Percentiles rank a stretch among this genome's conserved stretches.
phyloP scores from a whole-genome alignment of 2,888 invertebrate species.

The Amphiduros pacificus region DNA sequence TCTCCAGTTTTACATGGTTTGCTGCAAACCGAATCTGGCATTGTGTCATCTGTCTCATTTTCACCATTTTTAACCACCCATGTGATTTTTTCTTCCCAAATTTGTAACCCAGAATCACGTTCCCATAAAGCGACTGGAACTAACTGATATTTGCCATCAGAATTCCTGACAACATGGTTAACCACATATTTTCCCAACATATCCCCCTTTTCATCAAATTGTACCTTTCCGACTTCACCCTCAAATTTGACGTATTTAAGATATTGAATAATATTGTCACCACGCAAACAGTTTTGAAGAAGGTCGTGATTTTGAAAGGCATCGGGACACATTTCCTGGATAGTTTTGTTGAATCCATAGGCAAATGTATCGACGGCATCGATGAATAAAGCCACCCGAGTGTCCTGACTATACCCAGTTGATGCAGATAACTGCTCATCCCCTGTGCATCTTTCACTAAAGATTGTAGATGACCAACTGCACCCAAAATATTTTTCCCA shows the following conservation, averaged over 20 bases:
- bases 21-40: conserved; percentile 9
- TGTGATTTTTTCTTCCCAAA: neutral
- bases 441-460: neutral
- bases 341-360: neutral
- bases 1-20: conserved; percentile 1
- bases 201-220: conserved; percentile 9
- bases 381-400: conserved; percentile 1
- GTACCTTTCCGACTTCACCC: neutral
- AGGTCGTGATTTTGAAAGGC: neutral
- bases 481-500: neutral
- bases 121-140: neutral
- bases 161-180: neutral
- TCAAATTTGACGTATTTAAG: neutral
- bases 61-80: too few relatives aligned
- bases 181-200: conserved; percentile 10
- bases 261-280: neutral
- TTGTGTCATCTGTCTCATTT: neutral
- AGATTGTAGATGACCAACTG: neutral
- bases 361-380: conserved; percentile 9
- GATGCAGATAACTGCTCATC: neutral
- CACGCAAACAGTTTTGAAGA: neutral
- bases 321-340: neutral
- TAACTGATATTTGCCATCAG: neutral
- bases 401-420: neutral
- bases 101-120: neutral